Evolutionary conservation across 2,113 vertebrate genomes (phyloP).

Genomic region (Mola mola): DNA sequence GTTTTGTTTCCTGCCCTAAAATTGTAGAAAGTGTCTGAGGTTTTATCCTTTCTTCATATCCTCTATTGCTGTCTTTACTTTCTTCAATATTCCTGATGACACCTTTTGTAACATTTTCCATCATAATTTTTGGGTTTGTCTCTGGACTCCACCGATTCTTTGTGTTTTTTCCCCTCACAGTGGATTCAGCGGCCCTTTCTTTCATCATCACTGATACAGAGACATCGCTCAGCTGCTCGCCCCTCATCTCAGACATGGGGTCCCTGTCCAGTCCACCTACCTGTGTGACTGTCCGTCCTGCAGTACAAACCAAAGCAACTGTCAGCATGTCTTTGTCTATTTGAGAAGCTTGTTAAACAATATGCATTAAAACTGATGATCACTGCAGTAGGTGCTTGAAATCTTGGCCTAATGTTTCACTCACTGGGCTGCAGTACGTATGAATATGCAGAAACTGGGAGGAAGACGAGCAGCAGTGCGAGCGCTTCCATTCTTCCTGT

Average conservation of each 20-base stretch:
- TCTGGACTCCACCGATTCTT: slow-evolving; percentile 13
- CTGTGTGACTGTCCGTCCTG: slow-evolving; percentile 29
- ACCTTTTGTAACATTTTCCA: background rate
- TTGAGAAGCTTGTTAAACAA: background rate
- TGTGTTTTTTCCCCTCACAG: background rate
- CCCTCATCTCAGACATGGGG: slow-evolving; percentile 15
- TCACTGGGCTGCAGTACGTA: slow-evolving; percentile 63
- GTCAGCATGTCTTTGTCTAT: no score
- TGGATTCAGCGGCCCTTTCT: background rate
- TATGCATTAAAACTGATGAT: no score
- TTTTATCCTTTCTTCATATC: background rate
- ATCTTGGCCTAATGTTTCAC: slow-evolving; percentile 26
- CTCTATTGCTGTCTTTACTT: slow-evolving; percentile 4
- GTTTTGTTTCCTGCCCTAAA: slow-evolving; percentile 11
- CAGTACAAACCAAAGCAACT: background rate
- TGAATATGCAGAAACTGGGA: slow-evolving; percentile 46
- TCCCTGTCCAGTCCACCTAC: slow-evolving; percentile 3
- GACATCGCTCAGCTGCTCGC: slow-evolving; percentile 13
- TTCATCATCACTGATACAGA: slow-evolving; percentile 5
- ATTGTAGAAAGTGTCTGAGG: slow-evolving; percentile 9
- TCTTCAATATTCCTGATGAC: background rate
- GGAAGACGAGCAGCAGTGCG: slow-evolving; percentile 52
- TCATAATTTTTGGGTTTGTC: slow-evolving; percentile 9
- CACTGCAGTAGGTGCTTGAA: background rate
- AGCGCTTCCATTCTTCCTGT: slow-evolving; percentile 66